These are phyloP conservation scores for Apantesis nais DNA, from an alignment of 2,888 invertebrate genomes.

Conservation along the genomic window DNA sequence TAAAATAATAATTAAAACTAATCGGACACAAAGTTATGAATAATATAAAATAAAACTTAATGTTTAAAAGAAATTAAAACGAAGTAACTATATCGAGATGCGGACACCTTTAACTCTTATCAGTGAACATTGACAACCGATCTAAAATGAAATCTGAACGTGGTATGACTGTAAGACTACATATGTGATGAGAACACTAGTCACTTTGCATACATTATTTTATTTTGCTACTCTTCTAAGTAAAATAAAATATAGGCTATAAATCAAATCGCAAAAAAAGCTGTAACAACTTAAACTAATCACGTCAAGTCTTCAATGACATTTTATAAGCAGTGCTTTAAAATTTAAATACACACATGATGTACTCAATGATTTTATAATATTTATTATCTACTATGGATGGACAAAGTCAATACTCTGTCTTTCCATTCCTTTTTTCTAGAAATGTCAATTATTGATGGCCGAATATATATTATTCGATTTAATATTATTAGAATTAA, in stretches of 20 bases:
- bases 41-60: slow-evolving; percentile 16
- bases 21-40: slow-evolving; percentile 19
- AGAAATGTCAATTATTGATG: background rate
- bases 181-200: background rate
- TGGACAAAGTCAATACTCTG: background rate
- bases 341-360: background rate
- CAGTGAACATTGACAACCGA: background rate
- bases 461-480: background rate
- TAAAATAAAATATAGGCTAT: too few species aligned
- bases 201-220: background rate
- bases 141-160: background rate
- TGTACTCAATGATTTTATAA: background rate
- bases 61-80: slow-evolving; percentile 11
- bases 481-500: background rate
- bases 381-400: background rate
- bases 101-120: background rate
- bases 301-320: too few species aligned
- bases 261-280: background rate
- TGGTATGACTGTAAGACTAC: background rate
- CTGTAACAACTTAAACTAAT: background rate
- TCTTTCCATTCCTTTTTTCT: background rate
- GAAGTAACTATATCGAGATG: background rate
- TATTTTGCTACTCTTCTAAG: background rate
- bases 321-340: background rate
- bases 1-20: slow-evolving; percentile 34